Evolutionary conservation across 2,888 invertebrate genomes (phyloP).

Genomic region (Gonocerus acuteangulatus): DNA sequence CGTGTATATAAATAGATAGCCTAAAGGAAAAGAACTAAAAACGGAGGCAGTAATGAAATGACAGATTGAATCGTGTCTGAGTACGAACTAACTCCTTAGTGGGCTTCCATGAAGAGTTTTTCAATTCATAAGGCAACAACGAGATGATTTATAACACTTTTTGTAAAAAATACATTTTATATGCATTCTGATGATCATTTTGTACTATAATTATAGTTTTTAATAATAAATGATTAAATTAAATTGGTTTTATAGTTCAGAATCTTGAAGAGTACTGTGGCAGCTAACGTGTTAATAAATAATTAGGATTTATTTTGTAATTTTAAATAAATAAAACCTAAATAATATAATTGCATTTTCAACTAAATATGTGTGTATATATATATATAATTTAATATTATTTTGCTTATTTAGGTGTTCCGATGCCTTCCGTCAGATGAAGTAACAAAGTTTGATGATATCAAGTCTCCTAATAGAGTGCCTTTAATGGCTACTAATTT

Average conservation of each 20-base stretch:
- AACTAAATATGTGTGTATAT: no score
- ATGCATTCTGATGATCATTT: neutral
- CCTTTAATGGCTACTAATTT: conserved; percentile 67
- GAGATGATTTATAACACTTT: neutral
- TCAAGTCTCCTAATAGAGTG: conserved; percentile 39
- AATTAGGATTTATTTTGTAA: no score
- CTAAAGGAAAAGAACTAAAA: no score
- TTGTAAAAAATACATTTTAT: neutral
- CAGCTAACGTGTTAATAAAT: neutral
- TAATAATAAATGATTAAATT: neutral
- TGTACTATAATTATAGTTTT: neutral
- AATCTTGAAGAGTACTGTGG: neutral
- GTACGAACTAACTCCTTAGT: neutral
- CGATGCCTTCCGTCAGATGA: conserved; percentile 80
- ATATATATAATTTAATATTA: no score
- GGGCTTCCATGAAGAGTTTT: neutral
- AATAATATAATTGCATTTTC: no score
- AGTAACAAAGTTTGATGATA: conserved; percentile 64
- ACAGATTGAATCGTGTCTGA: neutral
- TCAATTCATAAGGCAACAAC: neutral
- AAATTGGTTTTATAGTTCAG: neutral
- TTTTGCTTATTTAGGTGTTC: no score
- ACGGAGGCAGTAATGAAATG: neutral
- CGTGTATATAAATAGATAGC: no score
- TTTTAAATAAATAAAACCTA: no score